Percentiles rank a stretch among this genome's conserved stretches.
Conservation (phyloP, 1,140 invertebrate species). For the Zophobas atratus region DNA sequence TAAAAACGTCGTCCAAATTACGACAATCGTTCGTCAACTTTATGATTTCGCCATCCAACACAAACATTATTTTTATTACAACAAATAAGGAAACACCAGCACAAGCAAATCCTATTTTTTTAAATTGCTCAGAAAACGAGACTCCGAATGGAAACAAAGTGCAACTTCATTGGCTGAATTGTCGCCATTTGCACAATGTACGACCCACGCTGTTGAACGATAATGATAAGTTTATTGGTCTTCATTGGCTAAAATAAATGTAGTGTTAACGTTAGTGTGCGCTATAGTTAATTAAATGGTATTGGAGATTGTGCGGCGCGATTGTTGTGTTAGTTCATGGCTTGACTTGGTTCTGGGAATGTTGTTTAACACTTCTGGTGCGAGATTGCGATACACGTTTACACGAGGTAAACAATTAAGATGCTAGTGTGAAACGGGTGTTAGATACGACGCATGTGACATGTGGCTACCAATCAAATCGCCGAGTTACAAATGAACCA, state of each 20-base stretch:
- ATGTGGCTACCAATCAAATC: too few species aligned
- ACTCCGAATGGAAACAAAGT: background rate
- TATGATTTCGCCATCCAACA: constrained; percentile 1
- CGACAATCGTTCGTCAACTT: constrained; percentile 2
- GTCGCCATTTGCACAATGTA: constrained; percentile 4
- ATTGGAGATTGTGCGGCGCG: background rate
- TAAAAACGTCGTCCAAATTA: constrained; percentile 10
- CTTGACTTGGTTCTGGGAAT: background rate
- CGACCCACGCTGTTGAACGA: background rate
- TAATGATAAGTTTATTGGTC: constrained; percentile 14
- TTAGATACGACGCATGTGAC: background rate
- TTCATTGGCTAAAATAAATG: constrained; percentile 17
- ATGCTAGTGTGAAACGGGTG: background rate
- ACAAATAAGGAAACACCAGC: background rate
- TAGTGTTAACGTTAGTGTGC: constrained; percentile 6
- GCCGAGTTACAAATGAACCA: too few species aligned
- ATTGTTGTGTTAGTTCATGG: background rate
- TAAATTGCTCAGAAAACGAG: background rate
- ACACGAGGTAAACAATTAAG: too few species aligned
- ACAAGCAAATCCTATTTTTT: too few species aligned
- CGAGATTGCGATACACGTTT: background rate
- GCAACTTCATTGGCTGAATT: constrained; percentile 4
- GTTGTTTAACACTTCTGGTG: background rate
- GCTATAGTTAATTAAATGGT: constrained; percentile 12
- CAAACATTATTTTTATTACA: background rate